Evolutionary conservation across 2,113 vertebrate genomes (phyloP).

Genomic region (Megaceryle torquata): DNA sequence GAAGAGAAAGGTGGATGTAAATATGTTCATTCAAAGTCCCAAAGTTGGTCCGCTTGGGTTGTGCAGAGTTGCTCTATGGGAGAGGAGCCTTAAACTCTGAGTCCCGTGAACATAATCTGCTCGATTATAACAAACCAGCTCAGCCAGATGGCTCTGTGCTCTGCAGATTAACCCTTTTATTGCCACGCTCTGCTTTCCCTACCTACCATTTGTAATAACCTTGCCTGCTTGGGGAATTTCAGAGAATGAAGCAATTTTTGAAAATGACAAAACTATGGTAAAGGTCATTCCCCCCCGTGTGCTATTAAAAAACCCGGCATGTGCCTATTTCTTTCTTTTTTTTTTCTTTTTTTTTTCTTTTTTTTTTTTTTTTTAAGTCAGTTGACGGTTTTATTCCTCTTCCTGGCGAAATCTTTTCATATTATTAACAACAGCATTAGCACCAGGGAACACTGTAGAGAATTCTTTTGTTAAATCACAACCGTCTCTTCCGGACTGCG

Average conservation of each 20-base stretch:
- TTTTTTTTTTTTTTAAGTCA: background rate
- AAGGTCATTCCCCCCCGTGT: background rate
- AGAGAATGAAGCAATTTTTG: background rate
- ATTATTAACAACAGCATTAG: constrained; percentile 22
- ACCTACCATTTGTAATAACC: constrained; percentile 25
- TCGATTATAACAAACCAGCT: constrained; percentile 84
- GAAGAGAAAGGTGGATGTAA: constrained; percentile 87
- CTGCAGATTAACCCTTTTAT: constrained; percentile 77
- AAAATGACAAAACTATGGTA: background rate
- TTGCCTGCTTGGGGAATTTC: background rate
- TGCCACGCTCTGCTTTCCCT: constrained; percentile 35
- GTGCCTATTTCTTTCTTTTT: background rate
- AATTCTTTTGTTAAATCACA: constrained; percentile 43
- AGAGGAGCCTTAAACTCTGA: constrained; percentile 81
- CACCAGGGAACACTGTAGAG: constrained; percentile 12
- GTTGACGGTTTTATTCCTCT: background rate
- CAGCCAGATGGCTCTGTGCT: constrained; percentile 84
- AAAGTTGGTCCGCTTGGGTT: constrained; percentile 74
- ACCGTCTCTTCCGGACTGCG: background rate
- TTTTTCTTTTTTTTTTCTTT: background rate
- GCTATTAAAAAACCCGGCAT: background rate
- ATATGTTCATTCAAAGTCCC: constrained; percentile 85
- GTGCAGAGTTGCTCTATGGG: constrained; percentile 73
- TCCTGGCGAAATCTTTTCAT: background rate
- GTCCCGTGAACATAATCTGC: constrained; percentile 83